These are phyloP conservation scores for Cathartes aura DNA, from an alignment of 2,113 vertebrate species.

Conservation along the genomic window DNA sequence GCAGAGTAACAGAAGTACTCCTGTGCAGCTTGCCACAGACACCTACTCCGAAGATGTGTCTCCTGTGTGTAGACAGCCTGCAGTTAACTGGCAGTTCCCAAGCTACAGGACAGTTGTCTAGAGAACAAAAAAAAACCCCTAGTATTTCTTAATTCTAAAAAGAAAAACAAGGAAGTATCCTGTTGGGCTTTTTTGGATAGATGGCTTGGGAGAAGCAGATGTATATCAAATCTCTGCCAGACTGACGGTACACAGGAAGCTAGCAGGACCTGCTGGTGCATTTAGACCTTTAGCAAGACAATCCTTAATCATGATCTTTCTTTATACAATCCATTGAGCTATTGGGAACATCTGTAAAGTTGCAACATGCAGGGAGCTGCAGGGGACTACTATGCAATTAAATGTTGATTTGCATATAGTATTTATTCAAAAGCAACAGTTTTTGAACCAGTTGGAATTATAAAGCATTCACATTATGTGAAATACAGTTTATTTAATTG, in stretches of 20 bases:
- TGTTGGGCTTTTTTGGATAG: not conserved
- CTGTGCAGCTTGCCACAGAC: not conserved
- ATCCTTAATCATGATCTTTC: not conserved
- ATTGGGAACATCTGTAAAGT: not conserved
- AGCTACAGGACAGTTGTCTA: not conserved
- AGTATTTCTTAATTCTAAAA: constrained; percentile 1
- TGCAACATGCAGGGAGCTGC: not conserved
- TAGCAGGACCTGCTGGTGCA: not conserved
- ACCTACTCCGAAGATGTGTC: not conserved
- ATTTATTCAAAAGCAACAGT: not conserved
- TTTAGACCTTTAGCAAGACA: not conserved
- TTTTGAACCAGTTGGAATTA: not conserved
- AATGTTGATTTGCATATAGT: not conserved
- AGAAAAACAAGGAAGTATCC: not conserved
- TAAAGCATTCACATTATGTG: not conserved
- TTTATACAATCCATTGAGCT: not conserved
- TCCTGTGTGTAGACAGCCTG: not conserved
- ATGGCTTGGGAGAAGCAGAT: not conserved
- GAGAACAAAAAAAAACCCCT: not conserved
- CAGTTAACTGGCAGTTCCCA: not conserved
- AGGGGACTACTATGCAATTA: not conserved
- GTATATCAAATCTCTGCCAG: not conserved
- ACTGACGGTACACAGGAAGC: not conserved
- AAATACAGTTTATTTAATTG: not conserved
- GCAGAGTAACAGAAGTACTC: not conserved